phyloP scores from a whole-genome alignment of 2,888 invertebrate genomes.

The Athalia cordata region DNA sequence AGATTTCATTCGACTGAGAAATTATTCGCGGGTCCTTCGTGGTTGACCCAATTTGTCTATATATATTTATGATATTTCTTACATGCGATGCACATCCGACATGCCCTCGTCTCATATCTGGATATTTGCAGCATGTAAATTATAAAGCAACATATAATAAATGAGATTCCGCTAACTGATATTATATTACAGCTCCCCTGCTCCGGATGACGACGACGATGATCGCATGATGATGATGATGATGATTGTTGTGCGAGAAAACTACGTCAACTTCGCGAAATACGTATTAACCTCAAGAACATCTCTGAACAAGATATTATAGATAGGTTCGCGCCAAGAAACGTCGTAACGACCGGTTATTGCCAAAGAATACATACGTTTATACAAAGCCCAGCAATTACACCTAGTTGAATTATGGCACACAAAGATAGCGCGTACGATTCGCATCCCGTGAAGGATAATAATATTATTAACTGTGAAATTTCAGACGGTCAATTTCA shows the following conservation, averaged over 20 bases:
- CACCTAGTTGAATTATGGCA: too few species aligned
- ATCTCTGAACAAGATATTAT: not conserved
- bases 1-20: too few species aligned
- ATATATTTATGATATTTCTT: too few species aligned
- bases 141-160: too few species aligned
- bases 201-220: not conserved
- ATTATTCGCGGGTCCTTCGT: too few species aligned
- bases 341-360: conserved; percentile 28
- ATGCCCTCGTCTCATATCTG: too few species aligned
- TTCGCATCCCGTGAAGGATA: not conserved
- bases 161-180: too few species aligned
- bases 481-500: not conserved
- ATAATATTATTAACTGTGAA: not conserved
- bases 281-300: conserved; percentile 11
- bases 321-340: conserved; percentile 11
- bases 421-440: not conserved
- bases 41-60: too few species aligned
- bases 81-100: too few species aligned
- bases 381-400: not conserved
- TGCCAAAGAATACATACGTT: conserved; percentile 11
- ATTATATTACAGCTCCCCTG: too few species aligned
- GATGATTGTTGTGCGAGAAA: not conserved
- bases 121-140: too few species aligned
- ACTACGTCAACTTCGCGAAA: not conserved
- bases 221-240: conserved; percentile 10